phyloP scores from a whole-genome alignment of 2,113 vertebrate species.

The Corvus hawaiiensis region DNA sequence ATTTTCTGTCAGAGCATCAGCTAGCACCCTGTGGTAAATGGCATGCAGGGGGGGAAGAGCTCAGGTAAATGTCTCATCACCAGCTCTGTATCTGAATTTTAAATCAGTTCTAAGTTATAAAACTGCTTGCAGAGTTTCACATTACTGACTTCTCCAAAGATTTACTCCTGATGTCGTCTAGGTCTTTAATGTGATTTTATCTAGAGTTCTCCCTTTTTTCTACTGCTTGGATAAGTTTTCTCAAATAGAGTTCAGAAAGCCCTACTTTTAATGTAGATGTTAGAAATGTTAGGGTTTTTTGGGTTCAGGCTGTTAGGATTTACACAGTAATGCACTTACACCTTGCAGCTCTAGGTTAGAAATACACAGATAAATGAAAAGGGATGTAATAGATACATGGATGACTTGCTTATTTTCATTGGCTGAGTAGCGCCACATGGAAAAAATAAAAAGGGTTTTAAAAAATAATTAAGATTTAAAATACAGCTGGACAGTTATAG shows the following conservation, averaged over 20 bases:
- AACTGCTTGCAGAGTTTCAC: not conserved
- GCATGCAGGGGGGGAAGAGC: rapidly evolving
- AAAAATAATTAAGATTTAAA: not conserved
- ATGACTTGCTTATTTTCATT: not conserved
- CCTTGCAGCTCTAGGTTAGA: not conserved
- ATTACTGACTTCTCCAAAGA: not conserved
- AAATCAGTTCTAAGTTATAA: not conserved
- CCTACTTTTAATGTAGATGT: not conserved
- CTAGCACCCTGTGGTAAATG: not conserved
- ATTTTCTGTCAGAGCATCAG: not conserved
- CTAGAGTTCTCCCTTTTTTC: not conserved
- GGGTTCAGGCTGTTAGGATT: not conserved
- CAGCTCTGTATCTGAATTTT: not conserved
- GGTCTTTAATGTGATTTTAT: not conserved
- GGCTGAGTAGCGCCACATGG: not conserved
- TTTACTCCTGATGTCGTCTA: not conserved
- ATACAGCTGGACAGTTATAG: not conserved
- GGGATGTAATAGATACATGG: not conserved
- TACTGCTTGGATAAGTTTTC: not conserved
- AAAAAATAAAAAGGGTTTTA: not conserved
- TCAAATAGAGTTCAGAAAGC: not conserved
- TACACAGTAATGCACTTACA: not conserved
- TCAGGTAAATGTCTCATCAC: not conserved
- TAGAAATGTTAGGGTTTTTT: not conserved
- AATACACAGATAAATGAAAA: not conserved